A percentile compares a stretch with the other conserved stretches of the same genome.
Evolutionary conservation across 1,140 invertebrate species (phyloP).

Genomic region (Saccostrea glomerata): DNA sequence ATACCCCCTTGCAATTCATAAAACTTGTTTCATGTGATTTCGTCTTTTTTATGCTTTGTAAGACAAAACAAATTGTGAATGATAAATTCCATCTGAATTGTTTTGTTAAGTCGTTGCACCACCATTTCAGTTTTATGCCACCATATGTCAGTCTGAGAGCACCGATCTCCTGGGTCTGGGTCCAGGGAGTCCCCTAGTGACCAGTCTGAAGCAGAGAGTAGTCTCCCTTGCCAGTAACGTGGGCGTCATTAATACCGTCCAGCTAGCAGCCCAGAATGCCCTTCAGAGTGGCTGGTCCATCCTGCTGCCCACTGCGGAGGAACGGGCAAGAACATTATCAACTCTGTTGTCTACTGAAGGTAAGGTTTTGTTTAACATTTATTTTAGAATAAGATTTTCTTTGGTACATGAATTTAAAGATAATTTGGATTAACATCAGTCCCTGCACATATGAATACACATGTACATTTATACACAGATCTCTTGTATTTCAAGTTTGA

Average conservation of each 20-base stretch:
- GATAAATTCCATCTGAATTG: neutral
- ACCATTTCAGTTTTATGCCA: constrained; percentile 83
- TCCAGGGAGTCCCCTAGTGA: constrained; percentile 83
- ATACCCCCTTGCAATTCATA: too few relatives aligned
- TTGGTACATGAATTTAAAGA: too few relatives aligned
- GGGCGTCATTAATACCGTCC: constrained; percentile 88
- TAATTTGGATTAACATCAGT: neutral
- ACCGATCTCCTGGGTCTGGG: constrained; percentile 84
- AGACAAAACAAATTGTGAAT: too few relatives aligned
- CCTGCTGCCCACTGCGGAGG: constrained; percentile 93
- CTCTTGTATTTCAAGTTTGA: too few relatives aligned
- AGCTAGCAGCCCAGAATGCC: constrained; percentile 90
- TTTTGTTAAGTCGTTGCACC: neutral
- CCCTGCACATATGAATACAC: neutral
- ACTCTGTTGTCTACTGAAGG: constrained; percentile 86
- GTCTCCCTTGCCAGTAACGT: constrained; percentile 85
- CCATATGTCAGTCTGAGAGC: constrained; percentile 86
- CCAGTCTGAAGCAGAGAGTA: constrained; percentile 87
- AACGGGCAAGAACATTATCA: constrained; percentile 92
- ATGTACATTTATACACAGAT: too few relatives aligned
- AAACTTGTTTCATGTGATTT: too few relatives aligned
- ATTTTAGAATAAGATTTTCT: too few relatives aligned
- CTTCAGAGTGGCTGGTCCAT: constrained; percentile 94
- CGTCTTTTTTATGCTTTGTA: too few relatives aligned
- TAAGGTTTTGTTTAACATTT: constrained; percentile 46